Conservation (phyloP, 1,140 invertebrate species). For the Proctacanthus coquilletti region DNA sequence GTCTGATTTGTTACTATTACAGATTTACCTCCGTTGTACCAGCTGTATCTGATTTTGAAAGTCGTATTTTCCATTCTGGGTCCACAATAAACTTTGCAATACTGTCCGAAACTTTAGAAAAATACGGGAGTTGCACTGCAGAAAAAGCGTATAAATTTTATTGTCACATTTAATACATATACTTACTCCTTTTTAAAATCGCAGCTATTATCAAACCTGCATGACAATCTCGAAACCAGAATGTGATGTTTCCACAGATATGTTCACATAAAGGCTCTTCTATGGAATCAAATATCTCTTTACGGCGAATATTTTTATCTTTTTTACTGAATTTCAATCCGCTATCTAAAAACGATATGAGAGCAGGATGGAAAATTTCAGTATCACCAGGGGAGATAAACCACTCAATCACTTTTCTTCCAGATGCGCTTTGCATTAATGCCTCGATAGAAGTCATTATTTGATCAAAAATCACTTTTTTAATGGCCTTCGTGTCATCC, state of each 20-base stretch:
- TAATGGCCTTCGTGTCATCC: conserved; percentile 82
- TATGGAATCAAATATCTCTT: conserved; percentile 56
- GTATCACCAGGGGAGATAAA: conserved; percentile 63
- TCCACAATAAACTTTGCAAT: too few relatives aligned
- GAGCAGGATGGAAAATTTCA: conserved; percentile 54
- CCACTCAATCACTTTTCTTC: conserved; percentile 62
- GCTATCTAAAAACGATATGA: conserved; percentile 50
- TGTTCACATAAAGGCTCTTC: conserved; percentile 44
- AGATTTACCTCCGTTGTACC: too few relatives aligned
- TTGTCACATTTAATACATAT: conserved; percentile 4
- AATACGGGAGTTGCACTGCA: too few relatives aligned
- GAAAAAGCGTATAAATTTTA: too few relatives aligned
- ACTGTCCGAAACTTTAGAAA: too few relatives aligned
- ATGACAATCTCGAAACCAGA: conserved; percentile 53
- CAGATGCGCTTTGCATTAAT: conserved; percentile 55
- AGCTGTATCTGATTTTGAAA: too few relatives aligned
- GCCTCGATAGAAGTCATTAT: conserved; percentile 54
- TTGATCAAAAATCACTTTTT: conserved; percentile 65
- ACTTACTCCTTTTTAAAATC: conserved; percentile 44
- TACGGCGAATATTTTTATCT: conserved; percentile 46
- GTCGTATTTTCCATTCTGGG: too few relatives aligned
- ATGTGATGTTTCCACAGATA: conserved; percentile 41
- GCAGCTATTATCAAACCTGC: conserved; percentile 53
- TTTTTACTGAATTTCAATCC: conserved; percentile 72
- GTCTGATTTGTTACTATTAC: too few relatives aligned